Conservation (phyloP, 2,888 invertebrate species). For the Papilio protenor region DNA sequence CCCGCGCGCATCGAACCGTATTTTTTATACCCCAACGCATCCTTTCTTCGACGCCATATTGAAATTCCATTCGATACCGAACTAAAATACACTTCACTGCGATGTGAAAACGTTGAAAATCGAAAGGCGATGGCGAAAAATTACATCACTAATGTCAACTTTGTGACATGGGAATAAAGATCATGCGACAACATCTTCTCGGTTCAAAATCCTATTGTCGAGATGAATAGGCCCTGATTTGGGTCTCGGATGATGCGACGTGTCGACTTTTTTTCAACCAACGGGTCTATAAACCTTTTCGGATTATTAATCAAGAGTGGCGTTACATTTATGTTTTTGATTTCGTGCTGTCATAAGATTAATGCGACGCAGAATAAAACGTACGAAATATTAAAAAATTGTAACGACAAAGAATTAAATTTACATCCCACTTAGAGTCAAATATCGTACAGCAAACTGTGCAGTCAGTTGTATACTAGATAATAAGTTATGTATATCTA, state of each 20-base stretch:
- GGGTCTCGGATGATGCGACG: slow-evolving; percentile 70
- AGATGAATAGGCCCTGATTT: slow-evolving; percentile 72
- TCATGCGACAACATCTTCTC: slow-evolving; percentile 57
- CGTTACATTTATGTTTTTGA: slow-evolving; percentile 51
- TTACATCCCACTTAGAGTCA: too few species aligned
- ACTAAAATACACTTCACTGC: slow-evolving; percentile 61
- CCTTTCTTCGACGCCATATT: slow-evolving; percentile 74
- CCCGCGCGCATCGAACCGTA: slow-evolving; percentile 74
- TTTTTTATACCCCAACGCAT: slow-evolving; percentile 75
- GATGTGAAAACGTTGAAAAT: slow-evolving; percentile 56
- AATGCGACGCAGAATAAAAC: slow-evolving; percentile 23
- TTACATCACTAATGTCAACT: slow-evolving; percentile 50
- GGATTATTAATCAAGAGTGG: slow-evolving; percentile 70
- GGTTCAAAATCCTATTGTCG: slow-evolving; percentile 62
- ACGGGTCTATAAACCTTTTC: slow-evolving; percentile 58
- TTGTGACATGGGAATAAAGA: slow-evolving; percentile 62
- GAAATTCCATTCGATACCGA: slow-evolving; percentile 64
- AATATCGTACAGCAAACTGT: background rate
- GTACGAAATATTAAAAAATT: slow-evolving; percentile 32
- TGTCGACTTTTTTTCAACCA: slow-evolving; percentile 67
- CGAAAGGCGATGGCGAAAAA: slow-evolving; percentile 43
- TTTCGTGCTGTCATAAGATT: slow-evolving; percentile 44
- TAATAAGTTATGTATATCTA: too few species aligned
- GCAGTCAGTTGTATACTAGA: too few species aligned
- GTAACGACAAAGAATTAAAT: background rate